A percentile compares a stretch with the other conserved stretches of the same genome.
phyloP scores from a whole-genome alignment of 1,140 invertebrate genomes.

The Argopecten irradians region DNA sequence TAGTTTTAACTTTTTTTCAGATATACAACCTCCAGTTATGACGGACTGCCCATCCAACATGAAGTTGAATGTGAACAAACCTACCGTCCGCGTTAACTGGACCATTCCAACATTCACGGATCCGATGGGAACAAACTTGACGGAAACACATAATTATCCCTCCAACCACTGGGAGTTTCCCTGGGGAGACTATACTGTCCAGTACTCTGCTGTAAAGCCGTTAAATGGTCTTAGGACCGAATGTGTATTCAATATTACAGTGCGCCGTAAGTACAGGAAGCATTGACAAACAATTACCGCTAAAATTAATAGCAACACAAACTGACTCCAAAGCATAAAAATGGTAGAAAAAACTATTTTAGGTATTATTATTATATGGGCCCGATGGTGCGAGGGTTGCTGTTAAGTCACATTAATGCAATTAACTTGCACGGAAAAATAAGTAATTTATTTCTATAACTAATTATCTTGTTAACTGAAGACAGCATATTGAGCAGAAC shows the following conservation, averaged over 20 bases:
- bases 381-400: too few species aligned
- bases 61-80: not conserved
- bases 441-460: too few species aligned
- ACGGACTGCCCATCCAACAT: slow-evolving; percentile 43
- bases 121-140: slow-evolving; percentile 47
- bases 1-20: too few species aligned
- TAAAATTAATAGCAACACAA: too few species aligned
- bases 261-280: slow-evolving; percentile 58
- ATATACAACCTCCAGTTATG: slow-evolving; percentile 58
- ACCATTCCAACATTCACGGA: slow-evolving; percentile 51
- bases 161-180: slow-evolving; percentile 44
- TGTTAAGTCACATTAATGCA: too few species aligned
- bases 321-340: too few species aligned
- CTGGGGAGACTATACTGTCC: slow-evolving; percentile 58
- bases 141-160: slow-evolving; percentile 51
- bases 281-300: too few species aligned
- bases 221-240: slow-evolving; percentile 56
- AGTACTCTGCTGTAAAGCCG: slow-evolving; percentile 54
- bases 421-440: too few species aligned
- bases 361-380: too few species aligned
- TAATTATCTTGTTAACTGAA: too few species aligned
- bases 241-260: slow-evolving; percentile 52
- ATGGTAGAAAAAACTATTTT: too few species aligned
- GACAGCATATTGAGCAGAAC: too few species aligned
- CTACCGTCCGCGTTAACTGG: slow-evolving; percentile 48